Base-by-base conservation (phyloP, 2,797 vertebrate genomes). In the Artibeus jamaicensis region DNA sequence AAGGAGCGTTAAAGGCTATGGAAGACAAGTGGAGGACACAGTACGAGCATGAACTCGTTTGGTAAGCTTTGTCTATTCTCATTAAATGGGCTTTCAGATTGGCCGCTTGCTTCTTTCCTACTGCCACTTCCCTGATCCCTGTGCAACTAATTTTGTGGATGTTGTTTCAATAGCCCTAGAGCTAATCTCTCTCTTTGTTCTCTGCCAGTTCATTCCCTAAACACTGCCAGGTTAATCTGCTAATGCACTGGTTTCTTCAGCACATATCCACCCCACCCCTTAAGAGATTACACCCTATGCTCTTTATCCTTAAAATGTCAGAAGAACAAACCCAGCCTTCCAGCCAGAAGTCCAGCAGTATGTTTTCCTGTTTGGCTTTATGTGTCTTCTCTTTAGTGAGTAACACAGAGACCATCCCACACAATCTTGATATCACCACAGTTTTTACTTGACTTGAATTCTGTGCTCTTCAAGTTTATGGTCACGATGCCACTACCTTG, bases 161-260 rank as follows among this genome's bases (percentile, higher is more conserved):
- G 87, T 74, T 82, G 50, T 86, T 96, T 93, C 89, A 53, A 86
- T 83, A 55, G 48, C 16, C 70, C 22, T 68, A 50, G 44, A 89
- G 62, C 74, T 88, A 68, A 62, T 76, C 73, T 88, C 48, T 93
- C 15, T 16, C 21, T 86, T 83, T 71, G 15, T 71, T 71, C 22
- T 48, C 12, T 68, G 48, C 76, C 42, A 48, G 7, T 44, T 90
- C 42, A 59, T 85, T 89, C 42, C 50, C 57, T 93, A 44, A 93
- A 83, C 55, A 53, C 59, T 78, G 57, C 87, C 74, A 68, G 84
- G 62, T 89, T 86, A 87, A 89, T 91, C 46, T 59, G 50, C 50
- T 78, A 90, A 73, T 86, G 21, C 84, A 29, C 14, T 70, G 59
- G 76, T 92, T 86, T 91, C 53, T 89, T 62, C 65, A 24, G 88